Conservation (phyloP, 2,113 vertebrate species). For the Entelurus aequoreus region DNA sequence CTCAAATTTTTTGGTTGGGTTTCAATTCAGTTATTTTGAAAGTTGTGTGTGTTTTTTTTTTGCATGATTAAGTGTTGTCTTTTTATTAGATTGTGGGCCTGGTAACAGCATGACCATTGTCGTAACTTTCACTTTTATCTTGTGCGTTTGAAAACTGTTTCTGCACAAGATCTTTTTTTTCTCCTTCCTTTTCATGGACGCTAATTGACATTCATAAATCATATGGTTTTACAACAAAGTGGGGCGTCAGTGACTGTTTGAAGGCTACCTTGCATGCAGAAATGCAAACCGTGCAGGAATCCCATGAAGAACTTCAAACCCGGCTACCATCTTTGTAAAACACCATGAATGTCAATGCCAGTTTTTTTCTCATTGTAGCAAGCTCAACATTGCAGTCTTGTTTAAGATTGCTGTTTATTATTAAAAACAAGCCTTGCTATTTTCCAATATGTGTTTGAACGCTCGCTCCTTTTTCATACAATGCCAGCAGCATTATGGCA, state of each 20-base stretch:
- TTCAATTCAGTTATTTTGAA: slow-evolving; percentile 16
- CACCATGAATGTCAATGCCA: slow-evolving; percentile 64
- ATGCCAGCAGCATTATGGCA: slow-evolving; percentile 61
- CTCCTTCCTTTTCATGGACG: slow-evolving; percentile 62
- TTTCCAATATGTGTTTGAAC: slow-evolving; percentile 69
- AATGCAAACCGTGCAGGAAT: slow-evolving; percentile 58
- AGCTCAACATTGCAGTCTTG: slow-evolving; percentile 70
- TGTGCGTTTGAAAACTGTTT: slow-evolving; percentile 66
- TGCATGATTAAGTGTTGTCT: slow-evolving; percentile 74
- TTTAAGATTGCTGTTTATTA: slow-evolving; percentile 68
- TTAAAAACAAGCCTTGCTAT: slow-evolving; percentile 63
- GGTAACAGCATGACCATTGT: slow-evolving; percentile 73
- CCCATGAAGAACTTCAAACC: slow-evolving; percentile 62
- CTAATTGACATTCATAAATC: slow-evolving; percentile 67
- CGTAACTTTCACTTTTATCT: slow-evolving; percentile 65
- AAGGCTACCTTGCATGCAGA: slow-evolving; percentile 64
- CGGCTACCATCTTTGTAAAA: slow-evolving; percentile 65
- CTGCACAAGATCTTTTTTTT: slow-evolving; percentile 58
- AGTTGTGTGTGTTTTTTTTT: slow-evolving; percentile 19
- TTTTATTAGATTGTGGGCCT: slow-evolving; percentile 72
- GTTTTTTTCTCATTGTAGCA: slow-evolving; percentile 53
- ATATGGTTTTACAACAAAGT: slow-evolving; percentile 59
- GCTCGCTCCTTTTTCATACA: slow-evolving; percentile 63
- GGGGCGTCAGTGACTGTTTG: slow-evolving; percentile 58
- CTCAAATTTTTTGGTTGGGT: slow-evolving; percentile 44